A percentile compares a stretch with the other conserved stretches of the same genome.
Evolutionary conservation across 2,797 vertebrate species (phyloP).

Genomic region (Melanotaenia pygmaea): DNA sequence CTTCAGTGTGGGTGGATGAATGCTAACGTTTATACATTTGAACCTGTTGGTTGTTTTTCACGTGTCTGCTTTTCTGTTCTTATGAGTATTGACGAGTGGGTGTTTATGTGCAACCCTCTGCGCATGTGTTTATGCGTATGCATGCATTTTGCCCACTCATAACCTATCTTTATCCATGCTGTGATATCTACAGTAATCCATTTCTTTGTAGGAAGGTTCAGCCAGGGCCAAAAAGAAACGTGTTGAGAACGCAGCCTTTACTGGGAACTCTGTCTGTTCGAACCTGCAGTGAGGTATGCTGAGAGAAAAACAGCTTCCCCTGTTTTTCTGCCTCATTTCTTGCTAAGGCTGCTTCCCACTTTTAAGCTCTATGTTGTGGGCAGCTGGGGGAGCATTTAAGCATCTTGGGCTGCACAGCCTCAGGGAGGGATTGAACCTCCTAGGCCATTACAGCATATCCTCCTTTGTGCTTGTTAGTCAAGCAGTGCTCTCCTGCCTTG

Average conservation of each 20-base stretch:
- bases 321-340: neutral
- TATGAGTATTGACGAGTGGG: conserved; percentile 27
- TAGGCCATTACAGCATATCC: conserved; percentile 38
- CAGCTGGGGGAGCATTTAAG: conserved; percentile 27
- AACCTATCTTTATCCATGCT: conserved; percentile 68
- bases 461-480: conserved; percentile 41
- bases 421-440: conserved; percentile 35
- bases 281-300: neutral
- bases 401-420: conserved; percentile 39
- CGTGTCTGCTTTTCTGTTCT: conserved; percentile 21
- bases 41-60: conserved; percentile 36
- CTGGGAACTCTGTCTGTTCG: conserved; percentile 22
- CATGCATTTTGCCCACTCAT: conserved; percentile 67
- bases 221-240: conserved; percentile 31
- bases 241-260: conserved; percentile 19
- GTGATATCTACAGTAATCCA: conserved; percentile 33
- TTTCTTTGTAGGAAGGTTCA: conserved; percentile 44
- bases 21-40: conserved; percentile 39
- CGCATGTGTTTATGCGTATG: conserved; percentile 33
- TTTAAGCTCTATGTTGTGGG: conserved; percentile 6
- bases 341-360: neutral
- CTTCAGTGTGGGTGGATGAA: conserved; percentile 37
- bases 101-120: conserved; percentile 19
- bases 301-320: neutral
- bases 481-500: conserved; percentile 20